Evolutionary conservation across 1,140 invertebrate genomes (phyloP), one percentile per base, ranked within the genome.

Genomic region (Phymastichus coffea): DNA sequence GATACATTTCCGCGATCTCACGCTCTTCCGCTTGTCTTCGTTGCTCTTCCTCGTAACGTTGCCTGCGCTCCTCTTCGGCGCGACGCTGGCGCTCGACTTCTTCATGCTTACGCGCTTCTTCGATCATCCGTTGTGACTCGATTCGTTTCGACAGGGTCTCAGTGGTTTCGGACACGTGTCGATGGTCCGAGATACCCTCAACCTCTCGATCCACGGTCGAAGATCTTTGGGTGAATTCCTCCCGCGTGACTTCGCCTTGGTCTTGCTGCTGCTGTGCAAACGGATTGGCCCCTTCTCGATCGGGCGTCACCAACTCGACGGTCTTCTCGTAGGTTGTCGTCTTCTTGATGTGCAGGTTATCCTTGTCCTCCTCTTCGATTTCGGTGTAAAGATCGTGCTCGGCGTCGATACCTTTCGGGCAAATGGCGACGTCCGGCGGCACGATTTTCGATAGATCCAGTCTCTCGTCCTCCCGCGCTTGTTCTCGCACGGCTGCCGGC

Each of bases 271-370:
- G 12, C 15, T 67, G 63, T 0, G 19, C 25, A 33, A 68, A 46
- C 12, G 67, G 57, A 2, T 66, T 48, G 22, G 51, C 48, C 0
- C 64, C 57, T 17, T 63, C 70, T 22, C 63, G 62, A 17, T 71
- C 70, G 0, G 75, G 74, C 0, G 70, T 70, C 0, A 76, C 60
- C 12, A 65, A 49, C 47, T 70, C 72, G 0, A 80, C 67, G 0
- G 77, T 79, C 20, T 79, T 80, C 51, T 80, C 78, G 40, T 77
- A 77, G 4, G 73, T 75, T 4, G 72, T 77, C 15, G 72, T 79
- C 57, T 70, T 73, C 41, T 78, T 79, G 2, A 77, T 75, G 48
- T 75, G 78, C 53, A 77, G 63, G 19, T 74, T 73, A 20, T 70
- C 73, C 0, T 75, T 70, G 30, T 77, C 78, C 7, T 79, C 74